phyloP scores from a whole-genome alignment of 2,797 vertebrate species.

The Etheostoma perlongum region DNA sequence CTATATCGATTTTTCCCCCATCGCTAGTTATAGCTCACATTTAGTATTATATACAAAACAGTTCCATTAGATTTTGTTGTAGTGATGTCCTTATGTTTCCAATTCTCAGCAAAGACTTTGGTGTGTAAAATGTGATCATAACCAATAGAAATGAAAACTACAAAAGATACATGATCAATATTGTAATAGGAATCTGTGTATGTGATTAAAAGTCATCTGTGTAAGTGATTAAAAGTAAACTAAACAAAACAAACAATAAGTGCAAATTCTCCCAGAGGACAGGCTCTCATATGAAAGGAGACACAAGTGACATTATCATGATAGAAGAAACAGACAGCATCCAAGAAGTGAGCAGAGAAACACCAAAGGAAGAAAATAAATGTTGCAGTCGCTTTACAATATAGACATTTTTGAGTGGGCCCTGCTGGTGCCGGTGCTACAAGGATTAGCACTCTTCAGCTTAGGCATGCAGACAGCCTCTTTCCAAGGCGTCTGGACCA shows the following conservation, averaged over 20 bases:
- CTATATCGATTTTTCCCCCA: too few species aligned
- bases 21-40: not conserved
- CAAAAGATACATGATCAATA: not conserved
- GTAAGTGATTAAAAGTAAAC: not conserved
- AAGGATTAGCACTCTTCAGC: conserved; percentile 66
- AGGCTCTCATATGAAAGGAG: not conserved
- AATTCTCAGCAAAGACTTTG: not conserved
- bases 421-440: conserved; percentile 6
- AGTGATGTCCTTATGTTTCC: not conserved
- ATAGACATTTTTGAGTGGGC: conserved; percentile 3
- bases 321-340: not conserved
- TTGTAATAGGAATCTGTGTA: not conserved
- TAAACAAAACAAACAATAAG: not conserved
- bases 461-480: conserved; percentile 57
- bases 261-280: not conserved
- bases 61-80: not conserved
- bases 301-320: conserved; percentile 5
- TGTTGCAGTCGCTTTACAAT: not conserved
- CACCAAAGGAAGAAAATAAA: not conserved
- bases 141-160: not conserved
- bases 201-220: not conserved
- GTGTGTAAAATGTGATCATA: too few species aligned
- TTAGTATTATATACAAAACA: not conserved
- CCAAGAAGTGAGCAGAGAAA: not conserved
- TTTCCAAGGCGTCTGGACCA: conserved; percentile 45